Conservation (phyloP, 2,888 invertebrate species). For the Argyresthia goedartella region DNA sequence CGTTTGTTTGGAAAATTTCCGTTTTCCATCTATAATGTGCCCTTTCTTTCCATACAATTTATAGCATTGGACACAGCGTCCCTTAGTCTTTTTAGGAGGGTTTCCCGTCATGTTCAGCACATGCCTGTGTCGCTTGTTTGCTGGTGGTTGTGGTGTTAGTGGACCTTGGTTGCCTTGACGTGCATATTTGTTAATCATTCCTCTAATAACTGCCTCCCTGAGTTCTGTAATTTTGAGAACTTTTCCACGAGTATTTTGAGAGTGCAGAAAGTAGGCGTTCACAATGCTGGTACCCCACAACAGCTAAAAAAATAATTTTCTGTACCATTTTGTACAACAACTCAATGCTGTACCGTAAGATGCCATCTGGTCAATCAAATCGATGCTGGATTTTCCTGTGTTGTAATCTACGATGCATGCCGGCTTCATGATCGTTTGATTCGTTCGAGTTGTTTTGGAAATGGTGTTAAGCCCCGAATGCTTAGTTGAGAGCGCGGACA, state of each 20-base stretch:
- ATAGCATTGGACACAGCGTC: no score
- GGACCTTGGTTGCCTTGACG: no score
- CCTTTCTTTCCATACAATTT: no score
- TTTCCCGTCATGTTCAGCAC: no score
- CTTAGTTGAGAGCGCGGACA: constrained; percentile 22
- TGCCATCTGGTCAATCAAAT: background rate
- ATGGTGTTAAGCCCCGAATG: constrained; percentile 2
- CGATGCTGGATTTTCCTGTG: constrained; percentile 4
- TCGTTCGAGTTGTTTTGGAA: background rate
- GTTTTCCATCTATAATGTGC: no score
- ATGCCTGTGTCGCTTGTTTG: no score
- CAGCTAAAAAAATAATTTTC: background rate
- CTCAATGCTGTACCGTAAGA: constrained; percentile 1
- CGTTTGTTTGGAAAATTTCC: no score
- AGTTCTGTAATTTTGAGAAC: background rate
- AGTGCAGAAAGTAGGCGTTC: background rate
- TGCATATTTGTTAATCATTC: background rate
- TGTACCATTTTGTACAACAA: constrained; percentile 5
- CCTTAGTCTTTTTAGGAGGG: no score
- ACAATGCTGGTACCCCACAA: background rate
- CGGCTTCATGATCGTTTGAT: constrained; percentile 1
- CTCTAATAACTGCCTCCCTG: background rate
- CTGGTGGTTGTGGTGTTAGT: no score
- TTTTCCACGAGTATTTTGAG: no score
- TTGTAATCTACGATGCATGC: constrained; percentile 3